Conservation (phyloP, 2,797 vertebrate species). For the Limosa lapponica region DNA sequence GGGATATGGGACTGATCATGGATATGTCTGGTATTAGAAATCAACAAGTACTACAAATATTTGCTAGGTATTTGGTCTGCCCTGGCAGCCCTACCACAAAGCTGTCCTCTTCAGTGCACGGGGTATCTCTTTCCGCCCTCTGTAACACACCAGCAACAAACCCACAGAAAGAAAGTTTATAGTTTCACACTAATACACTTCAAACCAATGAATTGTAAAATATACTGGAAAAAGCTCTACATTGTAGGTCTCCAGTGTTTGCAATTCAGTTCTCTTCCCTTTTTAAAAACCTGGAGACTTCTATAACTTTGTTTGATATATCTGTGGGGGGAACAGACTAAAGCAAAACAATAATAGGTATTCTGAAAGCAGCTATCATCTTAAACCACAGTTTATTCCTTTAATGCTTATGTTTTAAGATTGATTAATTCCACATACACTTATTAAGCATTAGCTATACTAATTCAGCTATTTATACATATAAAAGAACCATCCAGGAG, state of each 20-base stretch:
- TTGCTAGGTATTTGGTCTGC: neutral
- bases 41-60: neutral
- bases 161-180: neutral
- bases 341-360: neutral
- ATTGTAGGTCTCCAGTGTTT: neutral
- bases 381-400: neutral
- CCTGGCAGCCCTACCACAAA: neutral
- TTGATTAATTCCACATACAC: neutral
- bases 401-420: constrained; percentile 1
- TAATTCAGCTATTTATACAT: neutral
- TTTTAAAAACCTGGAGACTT: neutral
- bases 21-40: neutral
- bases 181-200: neutral
- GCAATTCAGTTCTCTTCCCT: neutral
- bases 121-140: neutral
- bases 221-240: neutral
- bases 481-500: neutral
- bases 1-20: fast-evolving
- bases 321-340: neutral
- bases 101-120: neutral
- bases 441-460: neutral
- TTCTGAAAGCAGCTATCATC: neutral
- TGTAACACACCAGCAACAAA: neutral
- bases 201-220: neutral
- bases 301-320: neutral